phyloP scores from a whole-genome alignment of 2,888 invertebrate species.

The Sarcophaga subvicina region DNA sequence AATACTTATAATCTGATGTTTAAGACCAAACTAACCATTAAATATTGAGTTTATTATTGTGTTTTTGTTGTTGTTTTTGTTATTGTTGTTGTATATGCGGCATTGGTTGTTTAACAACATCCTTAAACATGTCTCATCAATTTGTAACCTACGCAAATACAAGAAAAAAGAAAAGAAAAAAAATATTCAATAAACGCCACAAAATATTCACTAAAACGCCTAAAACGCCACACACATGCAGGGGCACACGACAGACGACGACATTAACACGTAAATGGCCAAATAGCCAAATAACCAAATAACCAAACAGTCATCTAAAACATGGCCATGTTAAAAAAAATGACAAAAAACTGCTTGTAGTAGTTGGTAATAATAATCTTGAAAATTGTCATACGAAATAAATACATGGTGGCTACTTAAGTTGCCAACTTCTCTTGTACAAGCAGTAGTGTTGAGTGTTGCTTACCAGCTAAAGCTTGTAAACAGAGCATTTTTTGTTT shows the following conservation, averaged over 20 bases:
- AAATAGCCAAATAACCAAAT: background rate
- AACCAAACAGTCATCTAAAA: background rate
- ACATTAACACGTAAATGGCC: background rate
- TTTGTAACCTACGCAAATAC: constrained; percentile 72
- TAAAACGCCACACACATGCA: background rate
- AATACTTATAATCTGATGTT: constrained; percentile 28
- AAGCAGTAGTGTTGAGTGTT: background rate
- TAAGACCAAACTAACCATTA: constrained; percentile 45
- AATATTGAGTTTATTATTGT: constrained; percentile 44
- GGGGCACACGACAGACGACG: no score
- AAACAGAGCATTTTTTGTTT: constrained; percentile 30
- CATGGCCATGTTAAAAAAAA: background rate
- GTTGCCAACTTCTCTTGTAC: constrained; percentile 27
- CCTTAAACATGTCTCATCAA: constrained; percentile 66
- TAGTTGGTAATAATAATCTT: constrained; percentile 57
- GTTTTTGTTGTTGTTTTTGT: background rate
- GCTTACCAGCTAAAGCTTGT: constrained; percentile 8
- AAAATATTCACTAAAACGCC: background rate
- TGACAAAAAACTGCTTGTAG: background rate
- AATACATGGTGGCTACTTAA: constrained; percentile 56
- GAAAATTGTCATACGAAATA: constrained; percentile 63
- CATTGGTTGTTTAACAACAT: constrained; percentile 23
- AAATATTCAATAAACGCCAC: constrained; percentile 62
- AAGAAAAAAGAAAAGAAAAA: background rate
- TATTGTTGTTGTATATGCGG: no score